phyloP scores from a whole-genome alignment of 2,888 invertebrate species.

The Melanostoma scalare region DNA sequence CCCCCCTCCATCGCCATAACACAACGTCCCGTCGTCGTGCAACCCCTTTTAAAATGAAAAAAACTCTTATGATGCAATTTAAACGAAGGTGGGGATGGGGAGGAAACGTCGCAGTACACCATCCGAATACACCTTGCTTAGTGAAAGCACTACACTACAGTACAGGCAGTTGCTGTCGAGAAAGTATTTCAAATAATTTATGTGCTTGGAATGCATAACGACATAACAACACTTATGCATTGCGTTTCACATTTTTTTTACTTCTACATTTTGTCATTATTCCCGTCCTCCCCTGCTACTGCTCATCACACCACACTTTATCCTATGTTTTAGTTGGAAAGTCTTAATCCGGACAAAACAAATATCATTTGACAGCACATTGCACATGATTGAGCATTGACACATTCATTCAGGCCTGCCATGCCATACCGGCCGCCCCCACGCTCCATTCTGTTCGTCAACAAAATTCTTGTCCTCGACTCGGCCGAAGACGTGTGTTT shows the following conservation, averaged over 20 bases:
- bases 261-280: not conserved
- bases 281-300: not conserved
- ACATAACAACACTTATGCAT: slow-evolving; percentile 36
- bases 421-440: not conserved
- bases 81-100: slow-evolving; percentile 15
- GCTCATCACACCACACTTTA: not conserved
- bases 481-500: slow-evolving; percentile 26
- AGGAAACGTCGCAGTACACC: not conserved
- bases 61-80: slow-evolving; percentile 52
- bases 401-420: not conserved
- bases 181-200: slow-evolving; percentile 64
- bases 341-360: slow-evolving; percentile 36
- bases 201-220: slow-evolving; percentile 63
- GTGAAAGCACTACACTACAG: slow-evolving; percentile 3
- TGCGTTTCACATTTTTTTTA: not conserved
- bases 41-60: not conserved
- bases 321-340: not conserved
- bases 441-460: slow-evolving; percentile 9
- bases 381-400: slow-evolving; percentile 65
- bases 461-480: not conserved
- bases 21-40: too few species aligned
- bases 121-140: not conserved
- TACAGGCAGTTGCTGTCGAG: slow-evolving; percentile 43
- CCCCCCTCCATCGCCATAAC: not conserved
- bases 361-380: slow-evolving; percentile 55